Percentiles rank a stretch among this genome's conserved stretches.
phyloP scores from a whole-genome alignment of 2,888 invertebrate species.

The Leptinotarsa haldemani region DNA sequence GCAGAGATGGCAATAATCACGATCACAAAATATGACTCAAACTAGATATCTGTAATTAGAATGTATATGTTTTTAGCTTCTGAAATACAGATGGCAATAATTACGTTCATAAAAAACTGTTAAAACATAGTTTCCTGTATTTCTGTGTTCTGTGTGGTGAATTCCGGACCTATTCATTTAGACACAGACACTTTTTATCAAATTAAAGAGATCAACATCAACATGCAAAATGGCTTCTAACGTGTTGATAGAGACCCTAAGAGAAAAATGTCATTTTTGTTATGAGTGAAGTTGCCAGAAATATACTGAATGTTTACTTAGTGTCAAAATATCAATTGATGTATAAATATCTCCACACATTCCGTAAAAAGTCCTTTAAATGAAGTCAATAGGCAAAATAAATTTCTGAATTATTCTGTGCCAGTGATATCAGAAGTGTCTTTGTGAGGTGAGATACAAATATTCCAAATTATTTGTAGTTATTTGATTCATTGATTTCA shows the following conservation, averaged over 20 bases:
- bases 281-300: background rate
- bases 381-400: slow-evolving; percentile 29
- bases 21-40: too few relatives aligned
- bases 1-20: too few relatives aligned
- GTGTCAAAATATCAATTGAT: background rate
- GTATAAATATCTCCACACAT: background rate
- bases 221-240: slow-evolving; percentile 4
- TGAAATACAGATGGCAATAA: too few relatives aligned
- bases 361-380: slow-evolving; percentile 32
- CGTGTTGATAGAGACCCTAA: background rate
- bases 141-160: too few relatives aligned
- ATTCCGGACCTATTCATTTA: too few relatives aligned
- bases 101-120: too few relatives aligned
- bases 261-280: background rate
- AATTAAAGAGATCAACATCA: too few relatives aligned
- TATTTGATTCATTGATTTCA: background rate
- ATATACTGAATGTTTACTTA: background rate
- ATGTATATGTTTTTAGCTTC: too few relatives aligned
- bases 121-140: too few relatives aligned
- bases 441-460: background rate
- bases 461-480: background rate
- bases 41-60: too few relatives aligned
- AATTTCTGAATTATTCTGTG: background rate
- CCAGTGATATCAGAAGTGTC: background rate
- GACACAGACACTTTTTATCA: too few relatives aligned